Evolutionary conservation across 2,888 invertebrate species (phyloP).

Genomic region (Andrena bucephala): DNA sequence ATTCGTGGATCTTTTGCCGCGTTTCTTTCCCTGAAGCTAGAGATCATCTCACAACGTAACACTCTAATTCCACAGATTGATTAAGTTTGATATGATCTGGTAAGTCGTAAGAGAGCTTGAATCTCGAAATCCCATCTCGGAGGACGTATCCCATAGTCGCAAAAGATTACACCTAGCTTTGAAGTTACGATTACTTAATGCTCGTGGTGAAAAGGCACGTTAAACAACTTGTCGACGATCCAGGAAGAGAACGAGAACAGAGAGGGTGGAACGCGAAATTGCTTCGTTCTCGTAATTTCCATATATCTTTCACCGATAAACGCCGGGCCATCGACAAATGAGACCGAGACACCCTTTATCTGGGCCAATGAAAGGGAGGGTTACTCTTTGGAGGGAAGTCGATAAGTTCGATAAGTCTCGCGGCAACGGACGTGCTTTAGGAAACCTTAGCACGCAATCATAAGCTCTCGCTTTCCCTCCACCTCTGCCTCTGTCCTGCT

Average conservation of each 20-base stretch:
- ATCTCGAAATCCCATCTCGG: slow-evolving; percentile 6
- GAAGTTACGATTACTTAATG: slow-evolving; percentile 35
- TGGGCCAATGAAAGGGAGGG: slow-evolving; percentile 69
- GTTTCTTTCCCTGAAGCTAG: not conserved
- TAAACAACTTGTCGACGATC: not conserved
- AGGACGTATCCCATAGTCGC: not conserved
- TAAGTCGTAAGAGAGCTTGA: slow-evolving; percentile 6
- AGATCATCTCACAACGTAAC: slow-evolving; percentile 1
- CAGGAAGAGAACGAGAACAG: not conserved
- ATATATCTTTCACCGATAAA: slow-evolving; percentile 66
- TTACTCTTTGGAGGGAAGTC: slow-evolving; percentile 71
- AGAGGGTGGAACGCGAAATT: slow-evolving; percentile 28
- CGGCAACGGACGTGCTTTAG: slow-evolving; percentile 73
- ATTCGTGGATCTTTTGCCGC: not conserved
- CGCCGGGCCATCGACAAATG: slow-evolving; percentile 61
- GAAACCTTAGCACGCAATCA: slow-evolving; percentile 76
- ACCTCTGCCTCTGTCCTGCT: not conserved
- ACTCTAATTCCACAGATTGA: slow-evolving; percentile 40
- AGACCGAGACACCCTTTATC: slow-evolving; percentile 64
- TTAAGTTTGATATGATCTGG: slow-evolving; percentile 9
- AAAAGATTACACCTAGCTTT: slow-evolving; percentile 24
- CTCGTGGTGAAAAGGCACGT: not conserved
- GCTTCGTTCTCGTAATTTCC: slow-evolving; percentile 66
- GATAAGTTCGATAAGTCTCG: slow-evolving; percentile 76
- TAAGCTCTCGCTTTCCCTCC: slow-evolving; percentile 62